Base-by-base conservation (phyloP, 2,888 invertebrate genomes). In the Tanaodytes sp. region DNA sequence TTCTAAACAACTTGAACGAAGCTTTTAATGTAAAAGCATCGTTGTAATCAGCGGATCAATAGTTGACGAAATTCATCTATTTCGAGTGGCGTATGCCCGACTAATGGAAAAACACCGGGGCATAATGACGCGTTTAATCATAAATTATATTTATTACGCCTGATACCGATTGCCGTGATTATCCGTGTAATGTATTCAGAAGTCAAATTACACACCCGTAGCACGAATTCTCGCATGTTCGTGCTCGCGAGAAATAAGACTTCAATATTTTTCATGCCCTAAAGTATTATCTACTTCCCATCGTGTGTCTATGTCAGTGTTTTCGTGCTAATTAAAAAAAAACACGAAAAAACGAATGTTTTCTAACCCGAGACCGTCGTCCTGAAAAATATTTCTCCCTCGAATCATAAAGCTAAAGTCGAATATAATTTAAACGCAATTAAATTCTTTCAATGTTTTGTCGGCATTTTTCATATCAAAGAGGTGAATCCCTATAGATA, bases 171-270 rank as follows among this genome's bases (percentile, higher is more conserved):
- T 67, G 57, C 71, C 15, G 54, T 63, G 54, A 67, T 71, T 71
- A 71, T 48, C 39, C 57, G 45, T 55, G 59, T 71, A 64, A 71
- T 71, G 55, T 71, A 71, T 71, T 71, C 64, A 37, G 62, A 55
- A 68, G 61, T 62, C 61, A 58, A 64, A 64, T 72, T 68, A 72
- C 71, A 62, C 68, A 48, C 61, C 62, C 52, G 37, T 23, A 57
- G 64, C 71, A 72, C 68, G 71, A 68, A 68, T 72, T 64, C 61
- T 57, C 45, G 54, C 68, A 45, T 65, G 71, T 72, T 71, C 71
- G 71, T 72, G 71, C 31, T 61, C 33, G 57, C 57, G 31, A 52
- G 68, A 54, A 72, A 72, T 68, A 72, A 68, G 68, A 72, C 62
- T 61, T 65, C 57, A 61, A 55, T 61, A 61, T 61, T 71, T 71